Base-by-base conservation (phyloP, 2,888 invertebrate species). In the Mimachlamys varia region DNA sequence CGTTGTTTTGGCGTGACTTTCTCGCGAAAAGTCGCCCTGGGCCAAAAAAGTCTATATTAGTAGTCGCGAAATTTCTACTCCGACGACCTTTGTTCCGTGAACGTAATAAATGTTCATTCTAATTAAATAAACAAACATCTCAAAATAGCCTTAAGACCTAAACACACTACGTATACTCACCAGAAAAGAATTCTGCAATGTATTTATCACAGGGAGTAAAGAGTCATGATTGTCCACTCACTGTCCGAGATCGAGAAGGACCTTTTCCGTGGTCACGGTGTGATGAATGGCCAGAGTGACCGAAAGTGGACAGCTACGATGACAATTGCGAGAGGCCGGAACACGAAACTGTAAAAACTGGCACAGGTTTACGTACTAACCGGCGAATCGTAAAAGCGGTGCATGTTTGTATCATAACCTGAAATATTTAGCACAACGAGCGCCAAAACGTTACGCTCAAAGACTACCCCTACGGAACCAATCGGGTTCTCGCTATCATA, bases 341-440 rank as follows among this genome's bases (percentile, higher is more conserved):
- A 76, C 76, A 76, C 58, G 58, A 58, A 58, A 58, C 58, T 22
- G 58, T 58, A 76, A 76, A 76, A 76, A 76, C 3, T 76, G 33
- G 33, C 76, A 13, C 76, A 76, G 33, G 33, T n/a, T n/a, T n/a
- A n/a, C n/a, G n/a, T 76, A 76, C 33, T 76, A 33, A 12, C 76
- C 27, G 33, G 76, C 53, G n/a, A 58, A 58, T n/a, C 10, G 76
- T 27, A 76, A 33, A 76, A 4, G 33, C 76, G 17, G n/a, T 19
- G n/a, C n/a, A n/a, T n/a, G 19, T 53, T 17, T 53, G 12, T 10
- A 76, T 4, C 27, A 76, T 76, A 5, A 2, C 33, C 33, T n/a
- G n/a, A 27, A 33, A 27, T 76, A 76, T 7, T 33, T 33, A 33
- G 10, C 76, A 33, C 3, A 76, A 33, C 33, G 27, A 12, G 76